Evolutionary conservation across 2,113 vertebrate genomes (phyloP), one percentile per base, ranked within the genome.

Genomic region (Aspidoscelis tigris): DNA sequence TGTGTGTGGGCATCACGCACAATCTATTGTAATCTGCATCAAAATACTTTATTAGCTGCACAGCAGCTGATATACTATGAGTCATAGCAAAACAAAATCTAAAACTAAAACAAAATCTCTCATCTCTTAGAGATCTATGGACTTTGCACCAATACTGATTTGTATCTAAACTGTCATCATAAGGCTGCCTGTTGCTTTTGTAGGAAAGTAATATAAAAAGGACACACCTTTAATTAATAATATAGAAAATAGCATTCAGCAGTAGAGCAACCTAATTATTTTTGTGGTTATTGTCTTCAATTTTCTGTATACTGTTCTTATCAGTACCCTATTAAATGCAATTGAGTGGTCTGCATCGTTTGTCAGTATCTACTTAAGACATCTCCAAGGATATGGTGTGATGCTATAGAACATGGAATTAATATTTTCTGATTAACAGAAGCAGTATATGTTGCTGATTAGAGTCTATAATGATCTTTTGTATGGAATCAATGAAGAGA

Each of bases 371-470:
- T 78, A 78, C 22, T 11, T 10, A 39, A 77, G 68, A 55, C 39
- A 69, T 14, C 58, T 69, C 66, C 39, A 39, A 76, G 65, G 82
- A 55, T 83, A 77, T 77, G 33, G 74, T 55, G 53, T 33, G 76
- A 76, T n/a, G 77, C 64, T 77, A 50, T 50, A 50, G 66, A 71
- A 77, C 71, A 21, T 18, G 71, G 75, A 65, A 84, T 78, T 84
- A 77, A 78, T 50, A 44, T 33, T 78, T 78, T 70, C 82, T 71
- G 74, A 83, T 83, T 76, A 83, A 76, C 72, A 76, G 44, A 84
- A 70, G 71, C 4, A 70, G 26, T 75, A 78, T 66, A 84, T 65
- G 75, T 78, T 77, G 39, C 65, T 61, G 82, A 41, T 75, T 24
- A 39, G n/a, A 78, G 50, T 33, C 78, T 71, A 70, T 41, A 70